Evolutionary conservation across 2,797 vertebrate genomes (phyloP), one percentile per base, ranked within the genome.

Genomic region (Atherinosoma microstoma): DNA sequence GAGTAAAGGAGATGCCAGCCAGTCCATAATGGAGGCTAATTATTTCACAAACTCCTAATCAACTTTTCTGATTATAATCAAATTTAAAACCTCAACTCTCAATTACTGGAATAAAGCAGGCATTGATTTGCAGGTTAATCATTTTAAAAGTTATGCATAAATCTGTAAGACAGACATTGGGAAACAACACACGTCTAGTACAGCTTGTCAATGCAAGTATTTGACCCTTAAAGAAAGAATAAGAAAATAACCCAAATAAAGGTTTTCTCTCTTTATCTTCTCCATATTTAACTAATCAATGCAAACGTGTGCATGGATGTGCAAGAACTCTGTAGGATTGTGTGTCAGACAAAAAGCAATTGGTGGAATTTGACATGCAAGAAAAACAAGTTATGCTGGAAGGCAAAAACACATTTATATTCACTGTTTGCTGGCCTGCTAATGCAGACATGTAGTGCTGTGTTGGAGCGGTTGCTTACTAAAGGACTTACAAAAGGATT

Each of bases 1-100:
- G 89, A 86, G 81, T 54, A 60, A 65, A 76, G 75, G 67, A 64
- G 78, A 69, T 22, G 47, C 64, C 67, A 0, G 72, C 29, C 27
- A 9, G 5, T 45, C 86, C 69, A 79, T 79, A 79, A 84, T 58
- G 59, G 70, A 75, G 76, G 15, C 59, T 85, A 78, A 83, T 90
- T 87, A 82, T 80, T 79, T 81, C 79, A 71, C 62, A 63, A 27
- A 9, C 27, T 64, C 70, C 47, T 64, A 67, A 82, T 84, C 85
- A 87, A 82, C 79, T 20, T 59, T 81, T 88, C 75, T 73, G 64
- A 7, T 82, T 73, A 65, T 80, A 76, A 88, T 84, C 84, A 40
- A 56, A 58, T 84, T 85, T 73, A 80, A 32, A 84, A 88, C 83
- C 59, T 72, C 47, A 53, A 60, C 51, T 49, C 68, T 65, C 53